Evolutionary conservation across 1,140 invertebrate genomes (phyloP), one percentile per base, ranked within the genome.

Genomic region (Himalopsyche phryganea): DNA sequence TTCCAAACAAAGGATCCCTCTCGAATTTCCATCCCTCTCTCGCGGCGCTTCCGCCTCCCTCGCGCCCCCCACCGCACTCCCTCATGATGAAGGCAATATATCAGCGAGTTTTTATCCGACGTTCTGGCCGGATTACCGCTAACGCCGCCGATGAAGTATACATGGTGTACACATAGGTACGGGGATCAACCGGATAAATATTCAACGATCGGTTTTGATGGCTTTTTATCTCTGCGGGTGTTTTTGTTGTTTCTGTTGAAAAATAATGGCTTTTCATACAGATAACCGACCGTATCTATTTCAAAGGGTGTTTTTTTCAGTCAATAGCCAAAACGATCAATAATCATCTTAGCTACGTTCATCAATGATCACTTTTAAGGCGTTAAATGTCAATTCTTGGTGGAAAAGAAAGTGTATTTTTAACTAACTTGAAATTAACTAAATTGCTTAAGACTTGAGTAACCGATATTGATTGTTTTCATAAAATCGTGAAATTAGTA

Each of bases 121-220:
- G 45, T 53, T 49, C 61, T 48, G 23, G 48, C 42, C 40, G 61
- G 61, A 64, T 64, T 64, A 64, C 61, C 61, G 42, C 58, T 64
- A 64, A 64, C 54, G 52, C 61, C 61, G 33, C 61, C 53, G 61
- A 64, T 64, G 61, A 64, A 64, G 61, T 64, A 63, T 63, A 60
- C 58, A 60, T 55, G 41, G 50, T 28, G 44, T 49, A 51, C 48
- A 45, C 48, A 48, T 49, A 55, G 45, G 50, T 50, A 50, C 42
- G 14, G 33, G 53, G 49, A 62, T 62, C 50, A 52, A 47, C 41
- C 55, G 50, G 47, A 62, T 63, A 63, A 59, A 63, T 63, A 59
- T 58, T 51, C 50, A 51, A 40, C 56, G 49, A 36, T 40, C 23
- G 20, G 47, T 23, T 17, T 20, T 28, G 23, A 28, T 28, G 23